Percentiles rank a stretch among this genome's conserved stretches.
Conservation (phyloP, 35 echinoderm and acorn worm species). For the Amphiura filiformis region DNA sequence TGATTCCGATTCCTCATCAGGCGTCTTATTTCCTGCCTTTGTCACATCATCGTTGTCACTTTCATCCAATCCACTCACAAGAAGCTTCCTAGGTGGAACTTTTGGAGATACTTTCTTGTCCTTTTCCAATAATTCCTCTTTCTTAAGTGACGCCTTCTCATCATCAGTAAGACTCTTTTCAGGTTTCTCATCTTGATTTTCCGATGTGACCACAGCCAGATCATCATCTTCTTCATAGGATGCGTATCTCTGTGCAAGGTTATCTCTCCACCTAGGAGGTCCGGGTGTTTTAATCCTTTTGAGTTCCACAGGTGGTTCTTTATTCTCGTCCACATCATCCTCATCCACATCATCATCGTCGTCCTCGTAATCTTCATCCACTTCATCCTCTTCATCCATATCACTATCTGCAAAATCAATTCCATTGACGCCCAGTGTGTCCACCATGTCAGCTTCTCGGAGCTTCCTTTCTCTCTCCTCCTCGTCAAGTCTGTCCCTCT, state of each 20-base stretch:
- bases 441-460: not conserved
- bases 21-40: too few species aligned
- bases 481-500: slow-evolving; percentile 3
- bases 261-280: not conserved
- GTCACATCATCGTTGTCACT: not conserved
- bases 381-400: not conserved
- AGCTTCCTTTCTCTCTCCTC: slow-evolving; percentile 33
- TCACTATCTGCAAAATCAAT: not conserved
- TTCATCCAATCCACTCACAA: not conserved
- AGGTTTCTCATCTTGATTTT: not conserved
- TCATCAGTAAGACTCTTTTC: not conserved
- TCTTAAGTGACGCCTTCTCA: slow-evolving; percentile 9
- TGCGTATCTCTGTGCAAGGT: not conserved
- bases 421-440: not conserved
- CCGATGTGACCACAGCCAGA: not conserved
- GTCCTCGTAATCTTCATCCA: too few species aligned
- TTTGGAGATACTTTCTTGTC: not conserved
- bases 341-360: too few species aligned
- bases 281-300: not conserved
- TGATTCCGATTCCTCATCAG: not conserved
- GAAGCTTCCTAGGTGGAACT: not conserved
- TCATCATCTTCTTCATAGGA: slow-evolving; percentile 7
- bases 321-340: not conserved
- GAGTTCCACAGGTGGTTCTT: not conserved
- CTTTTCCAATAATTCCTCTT: not conserved